Percentiles rank a stretch among this genome's conserved stretches.
These are phyloP conservation scores for Lutjanus argentimaculatus DNA, from an alignment of 2,797 vertebrate genomes.

Conservation along the genomic window DNA sequence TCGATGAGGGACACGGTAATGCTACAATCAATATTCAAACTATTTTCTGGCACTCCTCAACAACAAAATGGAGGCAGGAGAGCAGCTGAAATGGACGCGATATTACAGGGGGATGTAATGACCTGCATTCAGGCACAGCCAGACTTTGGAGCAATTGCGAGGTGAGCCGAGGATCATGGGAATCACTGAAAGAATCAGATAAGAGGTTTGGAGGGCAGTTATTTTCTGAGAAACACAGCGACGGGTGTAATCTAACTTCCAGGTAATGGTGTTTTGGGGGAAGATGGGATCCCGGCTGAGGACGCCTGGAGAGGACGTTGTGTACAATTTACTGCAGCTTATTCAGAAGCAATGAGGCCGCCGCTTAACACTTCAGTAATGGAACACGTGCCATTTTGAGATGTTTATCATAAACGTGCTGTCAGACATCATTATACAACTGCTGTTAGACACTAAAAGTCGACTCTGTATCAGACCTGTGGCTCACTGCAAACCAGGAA, in stretches of 20 bases:
- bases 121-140: conserved; percentile 31
- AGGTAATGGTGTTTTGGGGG: conserved; percentile 11
- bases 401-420: neutral
- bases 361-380: conserved; percentile 3
- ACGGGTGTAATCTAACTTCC: neutral
- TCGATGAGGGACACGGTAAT: neutral
- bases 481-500: neutral
- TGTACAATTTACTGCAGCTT: conserved; percentile 21
- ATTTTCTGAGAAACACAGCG: conserved; percentile 14
- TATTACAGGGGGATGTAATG: conserved; percentile 34
- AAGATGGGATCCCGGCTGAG: conserved; percentile 12
- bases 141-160: neutral
- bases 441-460: neutral
- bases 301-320: neutral
- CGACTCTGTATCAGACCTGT: neutral
- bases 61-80: conserved; percentile 13
- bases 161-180: conserved; percentile 33
- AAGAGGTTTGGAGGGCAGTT: conserved; percentile 15
- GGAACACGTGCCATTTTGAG: neutral
- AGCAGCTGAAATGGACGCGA: conserved; percentile 8
- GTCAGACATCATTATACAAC: neutral
- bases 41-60: conserved; percentile 1
- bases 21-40: conserved; percentile 33
- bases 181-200: conserved; percentile 30
- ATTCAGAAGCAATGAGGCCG: conserved; percentile 19